Evolutionary conservation across 1,140 invertebrate genomes (phyloP).

Genomic region (Chymomyza costata): DNA sequence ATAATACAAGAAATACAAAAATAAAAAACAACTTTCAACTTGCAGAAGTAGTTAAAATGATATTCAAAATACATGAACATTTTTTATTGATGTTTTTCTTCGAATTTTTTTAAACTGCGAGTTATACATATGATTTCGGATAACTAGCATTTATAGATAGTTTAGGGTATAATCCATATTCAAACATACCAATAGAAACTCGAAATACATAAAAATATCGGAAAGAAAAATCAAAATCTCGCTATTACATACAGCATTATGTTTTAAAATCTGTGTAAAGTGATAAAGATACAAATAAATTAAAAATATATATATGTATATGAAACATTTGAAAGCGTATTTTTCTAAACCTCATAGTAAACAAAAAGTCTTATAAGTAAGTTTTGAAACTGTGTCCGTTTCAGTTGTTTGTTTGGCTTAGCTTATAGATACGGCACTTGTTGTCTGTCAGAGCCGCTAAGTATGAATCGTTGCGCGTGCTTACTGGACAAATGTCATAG

Average conservation of each 20-base stretch:
- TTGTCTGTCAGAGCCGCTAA: constrained; percentile 82
- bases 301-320: constrained; percentile 14
- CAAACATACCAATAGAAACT: constrained; percentile 1
- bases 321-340: constrained; percentile 11
- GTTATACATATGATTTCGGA: no score
- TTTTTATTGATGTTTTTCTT: constrained; percentile 6
- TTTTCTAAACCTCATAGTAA: constrained; percentile 2
- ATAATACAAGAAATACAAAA: constrained; percentile 18
- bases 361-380: constrained; percentile 4
- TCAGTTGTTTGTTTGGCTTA: no score
- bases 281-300: constrained; percentile 20
- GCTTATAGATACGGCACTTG: constrained; percentile 80
- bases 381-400: constrained; percentile 1
- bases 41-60: constrained; percentile 25
- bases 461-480: constrained; percentile 73
- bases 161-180: constrained; percentile 8
- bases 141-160: no score
- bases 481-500: constrained; percentile 80
- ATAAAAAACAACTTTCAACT: constrained; percentile 14
- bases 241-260: constrained; percentile 28
- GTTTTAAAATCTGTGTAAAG: constrained; percentile 33
- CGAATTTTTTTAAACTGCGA: constrained; percentile 1
- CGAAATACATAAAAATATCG: constrained; percentile 6
- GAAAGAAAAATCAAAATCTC: constrained; percentile 24
- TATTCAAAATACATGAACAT: constrained; percentile 2